Conservation (phyloP, 1,140 invertebrate genomes). For the Drosophila tsacasi region DNA sequence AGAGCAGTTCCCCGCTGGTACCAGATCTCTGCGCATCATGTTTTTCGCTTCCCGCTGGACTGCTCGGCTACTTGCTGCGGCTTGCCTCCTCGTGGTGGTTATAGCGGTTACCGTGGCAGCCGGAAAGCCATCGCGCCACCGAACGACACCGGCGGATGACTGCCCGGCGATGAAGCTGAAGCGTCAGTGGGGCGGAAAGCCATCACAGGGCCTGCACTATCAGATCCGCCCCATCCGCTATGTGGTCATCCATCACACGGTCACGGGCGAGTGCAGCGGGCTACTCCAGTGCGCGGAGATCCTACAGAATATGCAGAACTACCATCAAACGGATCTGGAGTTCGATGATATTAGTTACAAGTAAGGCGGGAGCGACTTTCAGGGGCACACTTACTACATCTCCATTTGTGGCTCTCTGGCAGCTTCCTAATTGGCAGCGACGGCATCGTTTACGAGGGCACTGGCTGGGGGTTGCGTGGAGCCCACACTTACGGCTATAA, state of each 20-base stretch:
- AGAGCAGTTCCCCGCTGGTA: slow-evolving; percentile 20
- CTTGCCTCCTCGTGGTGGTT: neutral
- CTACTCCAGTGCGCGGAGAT: slow-evolving; percentile 85
- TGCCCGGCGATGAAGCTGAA: slow-evolving; percentile 79
- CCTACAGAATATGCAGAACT: slow-evolving; percentile 73
- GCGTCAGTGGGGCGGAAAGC: slow-evolving; percentile 83
- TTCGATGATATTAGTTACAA: slow-evolving; percentile 81
- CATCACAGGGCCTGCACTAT: slow-evolving; percentile 86
- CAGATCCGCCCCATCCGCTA: slow-evolving; percentile 86
- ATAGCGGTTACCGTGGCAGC: slow-evolving; percentile 3
- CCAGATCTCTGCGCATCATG: slow-evolving; percentile 23
- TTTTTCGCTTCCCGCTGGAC: neutral
- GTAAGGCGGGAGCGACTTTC: slow-evolving; percentile 35
- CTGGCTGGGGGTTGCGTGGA: slow-evolving; percentile 90
- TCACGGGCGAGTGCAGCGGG: slow-evolving; percentile 86
- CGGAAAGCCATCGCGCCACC: slow-evolving; percentile 24
- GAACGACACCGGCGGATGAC: neutral
- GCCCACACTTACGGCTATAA: slow-evolving; percentile 90
- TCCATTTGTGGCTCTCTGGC: no score
- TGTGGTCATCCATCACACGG: slow-evolving; percentile 91
- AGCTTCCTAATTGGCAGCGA: slow-evolving; percentile 92
- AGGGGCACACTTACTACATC: neutral
- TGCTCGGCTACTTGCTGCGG: neutral
- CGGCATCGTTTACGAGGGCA: slow-evolving; percentile 91
- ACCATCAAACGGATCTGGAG: slow-evolving; percentile 68